These are phyloP conservation scores for Imbricaverruca yamaguchii DNA, from an alignment of 2,888 invertebrate species.

Conservation along the genomic window DNA sequence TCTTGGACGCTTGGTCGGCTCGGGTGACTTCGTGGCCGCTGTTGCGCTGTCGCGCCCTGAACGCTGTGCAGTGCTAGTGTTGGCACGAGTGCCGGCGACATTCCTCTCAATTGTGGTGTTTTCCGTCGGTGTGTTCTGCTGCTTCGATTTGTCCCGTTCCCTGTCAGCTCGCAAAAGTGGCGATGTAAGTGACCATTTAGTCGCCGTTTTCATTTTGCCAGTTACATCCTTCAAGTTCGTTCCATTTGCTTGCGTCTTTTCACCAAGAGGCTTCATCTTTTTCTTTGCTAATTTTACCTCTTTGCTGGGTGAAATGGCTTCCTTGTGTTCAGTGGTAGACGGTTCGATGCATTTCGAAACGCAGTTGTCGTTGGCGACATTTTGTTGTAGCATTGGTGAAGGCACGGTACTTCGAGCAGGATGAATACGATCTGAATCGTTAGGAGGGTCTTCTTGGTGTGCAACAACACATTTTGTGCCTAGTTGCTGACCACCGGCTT, in stretches of 20 bases:
- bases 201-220: no score
- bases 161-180: background rate
- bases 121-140: background rate
- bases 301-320: background rate
- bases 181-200: background rate
- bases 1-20: background rate
- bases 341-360: background rate
- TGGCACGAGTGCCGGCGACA: background rate
- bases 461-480: background rate
- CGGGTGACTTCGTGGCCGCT: background rate
- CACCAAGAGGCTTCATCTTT: background rate
- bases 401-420: background rate
- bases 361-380: background rate
- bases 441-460: background rate
- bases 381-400: background rate
- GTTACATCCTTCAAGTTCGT: background rate
- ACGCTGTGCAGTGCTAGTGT: background rate
- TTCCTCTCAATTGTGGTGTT: background rate
- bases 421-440: background rate
- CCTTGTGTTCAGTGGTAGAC: background rate
- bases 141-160: background rate
- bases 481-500: no score
- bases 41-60: background rate
- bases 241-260: background rate
- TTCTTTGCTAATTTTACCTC: background rate